phyloP scores from a whole-genome alignment of 2,113 vertebrate species.

The Nicator chloris region DNA sequence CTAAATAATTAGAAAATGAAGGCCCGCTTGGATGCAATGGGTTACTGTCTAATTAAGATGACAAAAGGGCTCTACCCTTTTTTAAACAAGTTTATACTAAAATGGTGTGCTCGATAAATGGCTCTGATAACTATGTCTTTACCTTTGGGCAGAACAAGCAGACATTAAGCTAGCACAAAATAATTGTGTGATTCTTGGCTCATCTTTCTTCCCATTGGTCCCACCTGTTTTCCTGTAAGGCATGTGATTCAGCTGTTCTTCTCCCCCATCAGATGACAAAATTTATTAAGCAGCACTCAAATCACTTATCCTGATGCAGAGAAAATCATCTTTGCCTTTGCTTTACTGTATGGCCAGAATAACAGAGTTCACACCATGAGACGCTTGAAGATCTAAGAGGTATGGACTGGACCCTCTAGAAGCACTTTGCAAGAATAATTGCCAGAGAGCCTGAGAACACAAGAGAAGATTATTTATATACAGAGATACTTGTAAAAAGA shows the following conservation, averaged over 20 bases:
- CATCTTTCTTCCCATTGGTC: not conserved
- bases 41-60: constrained; percentile 68
- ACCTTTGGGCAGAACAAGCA: constrained; percentile 43
- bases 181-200: constrained; percentile 16
- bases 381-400: not conserved
- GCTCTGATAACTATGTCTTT: constrained; percentile 29
- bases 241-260: not conserved
- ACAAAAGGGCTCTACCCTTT: constrained; percentile 33
- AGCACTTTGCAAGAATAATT: not conserved
- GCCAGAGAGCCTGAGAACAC: not conserved
- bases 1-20: constrained; percentile 67
- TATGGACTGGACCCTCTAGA: not conserved
- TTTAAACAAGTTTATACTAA: constrained; percentile 65
- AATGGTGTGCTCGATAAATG: constrained; percentile 56
- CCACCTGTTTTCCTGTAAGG: not conserved
- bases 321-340: not conserved
- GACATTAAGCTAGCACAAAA: constrained; percentile 6
- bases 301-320: not conserved
- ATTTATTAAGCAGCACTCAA: not conserved
- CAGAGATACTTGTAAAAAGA: not conserved
- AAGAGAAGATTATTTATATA: not conserved
- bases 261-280: not conserved
- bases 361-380: not conserved
- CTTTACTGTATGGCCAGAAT: not conserved
- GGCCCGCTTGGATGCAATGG: constrained; percentile 52